phyloP scores from a whole-genome alignment of 2,888 invertebrate species.

The Shargacucullia verbasci region DNA sequence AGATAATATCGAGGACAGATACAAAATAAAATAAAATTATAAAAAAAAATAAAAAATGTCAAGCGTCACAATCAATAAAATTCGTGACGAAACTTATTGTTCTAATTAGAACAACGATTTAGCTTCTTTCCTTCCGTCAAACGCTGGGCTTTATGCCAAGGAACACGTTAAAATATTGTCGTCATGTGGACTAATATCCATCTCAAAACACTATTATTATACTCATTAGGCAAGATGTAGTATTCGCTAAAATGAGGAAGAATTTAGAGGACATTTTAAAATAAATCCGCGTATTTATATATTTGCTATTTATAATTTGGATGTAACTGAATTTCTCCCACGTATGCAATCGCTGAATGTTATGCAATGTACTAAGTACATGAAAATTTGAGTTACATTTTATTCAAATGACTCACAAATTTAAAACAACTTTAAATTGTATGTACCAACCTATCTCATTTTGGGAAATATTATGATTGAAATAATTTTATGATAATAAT shows the following conservation, averaged over 20 bases:
- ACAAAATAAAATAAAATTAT: neutral
- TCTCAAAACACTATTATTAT: constrained; percentile 64
- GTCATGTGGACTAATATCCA: constrained; percentile 66
- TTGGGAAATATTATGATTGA: too few relatives aligned
- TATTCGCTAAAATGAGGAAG: constrained; percentile 59
- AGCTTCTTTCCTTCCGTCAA: constrained; percentile 74
- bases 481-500: too few relatives aligned
- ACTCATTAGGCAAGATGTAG: constrained; percentile 56
- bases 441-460: too few relatives aligned
- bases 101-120: constrained; percentile 67
- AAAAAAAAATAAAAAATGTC: constrained; percentile 1
- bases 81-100: constrained; percentile 62
- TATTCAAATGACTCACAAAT: neutral
- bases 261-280: constrained; percentile 63
- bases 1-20: too few relatives aligned
- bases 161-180: constrained; percentile 67
- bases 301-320: constrained; percentile 46
- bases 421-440: too few relatives aligned
- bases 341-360: constrained; percentile 24
- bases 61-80: constrained; percentile 39
- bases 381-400: neutral
- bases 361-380: constrained; percentile 30
- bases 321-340: constrained; percentile 38
- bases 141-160: constrained; percentile 78
- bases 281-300: constrained; percentile 60